A percentile compares a stretch with the other conserved stretches of the same genome.
Conservation (phyloP, 2,797 vertebrate genomes). For the Crypturellus tataupa region DNA sequence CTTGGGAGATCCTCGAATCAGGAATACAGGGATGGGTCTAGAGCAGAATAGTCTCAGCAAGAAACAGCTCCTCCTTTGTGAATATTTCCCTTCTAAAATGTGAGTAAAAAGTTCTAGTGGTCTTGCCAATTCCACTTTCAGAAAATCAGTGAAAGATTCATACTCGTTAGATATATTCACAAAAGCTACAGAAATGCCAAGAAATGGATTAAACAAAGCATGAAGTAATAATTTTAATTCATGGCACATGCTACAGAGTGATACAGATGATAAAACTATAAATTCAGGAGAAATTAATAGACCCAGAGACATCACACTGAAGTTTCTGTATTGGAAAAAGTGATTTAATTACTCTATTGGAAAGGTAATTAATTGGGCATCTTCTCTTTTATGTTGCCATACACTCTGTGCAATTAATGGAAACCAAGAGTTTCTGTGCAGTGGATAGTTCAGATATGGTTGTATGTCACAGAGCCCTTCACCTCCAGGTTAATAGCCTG, state of each 20-base stretch:
- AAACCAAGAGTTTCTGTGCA: not conserved
- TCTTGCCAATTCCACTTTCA: not conserved
- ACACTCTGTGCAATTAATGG: not conserved
- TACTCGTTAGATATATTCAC: not conserved
- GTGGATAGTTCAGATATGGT: not conserved
- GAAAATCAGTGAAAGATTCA: not conserved
- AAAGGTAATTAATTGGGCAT: conserved; percentile 30
- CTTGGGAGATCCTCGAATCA: not conserved
- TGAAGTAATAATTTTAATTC: conserved; percentile 11
- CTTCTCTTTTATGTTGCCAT: not conserved
- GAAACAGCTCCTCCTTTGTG: not conserved
- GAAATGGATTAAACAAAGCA: conserved; percentile 18
- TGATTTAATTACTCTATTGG: conserved; percentile 13
- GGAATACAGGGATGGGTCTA: not conserved
- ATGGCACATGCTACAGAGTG: not conserved
- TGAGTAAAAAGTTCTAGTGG: not conserved
- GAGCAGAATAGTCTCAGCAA: not conserved
- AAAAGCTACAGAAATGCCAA: not conserved
- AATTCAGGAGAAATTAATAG: not conserved
- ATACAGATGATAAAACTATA: not conserved
- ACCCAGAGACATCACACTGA: not conserved
- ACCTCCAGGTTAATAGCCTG: not conserved
- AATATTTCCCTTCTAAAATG: not conserved
- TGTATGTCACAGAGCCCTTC: not conserved
- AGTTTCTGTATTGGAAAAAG: not conserved